Evolutionary conservation across 1,140 invertebrate species (phyloP).

Genomic region (Diploscapter pachys): DNA sequence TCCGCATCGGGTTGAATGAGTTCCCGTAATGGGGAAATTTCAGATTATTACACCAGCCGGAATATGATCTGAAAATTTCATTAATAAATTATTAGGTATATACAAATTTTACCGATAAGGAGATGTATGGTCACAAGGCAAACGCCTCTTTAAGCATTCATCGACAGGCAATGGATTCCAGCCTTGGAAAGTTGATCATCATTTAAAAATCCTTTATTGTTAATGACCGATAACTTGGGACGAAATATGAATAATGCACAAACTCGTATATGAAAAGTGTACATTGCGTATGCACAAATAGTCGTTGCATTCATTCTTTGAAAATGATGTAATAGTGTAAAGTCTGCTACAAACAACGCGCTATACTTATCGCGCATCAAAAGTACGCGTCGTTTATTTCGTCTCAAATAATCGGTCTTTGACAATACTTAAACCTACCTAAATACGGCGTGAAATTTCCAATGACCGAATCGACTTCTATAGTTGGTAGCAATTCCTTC

Average conservation of each 20-base stretch:
- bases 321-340: too few species aligned
- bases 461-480: conserved; percentile 51
- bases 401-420: conserved; percentile 12
- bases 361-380: too few species aligned
- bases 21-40: conserved; percentile 76
- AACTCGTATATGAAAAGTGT: too few species aligned
- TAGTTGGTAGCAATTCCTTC: conserved; percentile 51
- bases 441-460: conserved; percentile 53
- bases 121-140: conserved; percentile 74
- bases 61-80: conserved; percentile 60
- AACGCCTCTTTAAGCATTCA: conserved; percentile 51
- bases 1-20: conserved; percentile 73
- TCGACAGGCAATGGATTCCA: conserved; percentile 16
- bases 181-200: not conserved
- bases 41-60: conserved; percentile 86
- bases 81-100: too few species aligned
- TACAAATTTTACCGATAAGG: conserved; percentile 70
- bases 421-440: conserved; percentile 22
- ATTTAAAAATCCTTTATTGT: too few species aligned
- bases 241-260: too few species aligned
- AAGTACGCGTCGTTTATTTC: too few species aligned
- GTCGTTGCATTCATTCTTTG: too few species aligned
- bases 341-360: not conserved
- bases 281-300: too few species aligned
- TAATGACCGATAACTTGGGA: too few species aligned